These are phyloP conservation scores for Calypte anna DNA, from an alignment of 2,113 vertebrate species.

Conservation along the genomic window DNA sequence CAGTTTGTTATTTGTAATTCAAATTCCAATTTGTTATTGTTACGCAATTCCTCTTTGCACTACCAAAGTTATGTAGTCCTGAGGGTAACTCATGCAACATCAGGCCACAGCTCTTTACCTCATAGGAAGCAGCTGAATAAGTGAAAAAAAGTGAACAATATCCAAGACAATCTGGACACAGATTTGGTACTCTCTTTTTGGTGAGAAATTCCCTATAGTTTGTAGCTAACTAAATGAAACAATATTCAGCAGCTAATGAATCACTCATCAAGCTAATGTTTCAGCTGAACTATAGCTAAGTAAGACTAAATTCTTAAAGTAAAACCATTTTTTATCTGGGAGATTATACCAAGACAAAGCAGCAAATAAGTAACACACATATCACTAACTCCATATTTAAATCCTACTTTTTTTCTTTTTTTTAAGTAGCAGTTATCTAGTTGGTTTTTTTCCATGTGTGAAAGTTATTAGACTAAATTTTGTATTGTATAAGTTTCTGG, in stretches of 20 bases:
- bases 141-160: neutral
- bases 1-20: too few relatives aligned
- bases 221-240: neutral
- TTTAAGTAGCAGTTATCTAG: neutral
- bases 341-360: neutral
- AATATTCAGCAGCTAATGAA: neutral
- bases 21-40: too few relatives aligned
- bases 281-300: neutral
- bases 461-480: neutral
- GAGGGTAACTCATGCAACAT: neutral
- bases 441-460: neutral
- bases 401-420: neutral
- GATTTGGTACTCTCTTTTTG: neutral
- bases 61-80: neutral
- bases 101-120: neutral
- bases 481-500: neutral
- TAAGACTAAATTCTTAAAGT: neutral
- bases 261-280: neutral
- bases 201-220: neutral
- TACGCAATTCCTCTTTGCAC: neutral
- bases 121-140: neutral
- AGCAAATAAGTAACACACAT: neutral
- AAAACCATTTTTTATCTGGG: neutral
- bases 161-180: neutral
- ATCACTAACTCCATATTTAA: neutral